phyloP scores from a whole-genome alignment of 2,797 vertebrate genomes.

The Sternotherus odoratus region DNA sequence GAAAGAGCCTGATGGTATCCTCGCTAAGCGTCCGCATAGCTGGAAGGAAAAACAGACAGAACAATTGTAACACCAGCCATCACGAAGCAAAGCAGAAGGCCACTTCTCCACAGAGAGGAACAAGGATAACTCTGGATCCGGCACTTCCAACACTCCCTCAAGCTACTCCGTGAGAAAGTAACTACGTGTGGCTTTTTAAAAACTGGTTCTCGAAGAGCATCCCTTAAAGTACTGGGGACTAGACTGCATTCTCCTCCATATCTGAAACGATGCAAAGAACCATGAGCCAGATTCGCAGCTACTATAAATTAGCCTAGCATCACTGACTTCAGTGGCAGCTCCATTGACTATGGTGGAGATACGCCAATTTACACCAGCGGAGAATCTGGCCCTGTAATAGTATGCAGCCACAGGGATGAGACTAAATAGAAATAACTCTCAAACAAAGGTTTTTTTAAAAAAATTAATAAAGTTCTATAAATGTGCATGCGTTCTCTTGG shows the following conservation, averaged over 20 bases:
- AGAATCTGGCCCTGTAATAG: not conserved
- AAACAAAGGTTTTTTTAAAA: no score
- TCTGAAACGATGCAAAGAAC: not conserved
- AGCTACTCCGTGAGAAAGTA: not conserved
- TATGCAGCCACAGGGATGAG: not conserved
- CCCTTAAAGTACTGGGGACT: not conserved
- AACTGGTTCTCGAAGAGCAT: not conserved
- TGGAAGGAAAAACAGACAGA: constrained; percentile 65
- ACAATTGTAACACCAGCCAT: not conserved
- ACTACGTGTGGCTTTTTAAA: not conserved
- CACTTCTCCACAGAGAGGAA: not conserved
- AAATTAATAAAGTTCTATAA: not conserved
- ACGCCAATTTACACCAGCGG: not conserved
- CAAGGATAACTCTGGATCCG: constrained; percentile 26
- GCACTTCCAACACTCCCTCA: constrained; percentile 1
- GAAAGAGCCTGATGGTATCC: constrained; percentile 95
- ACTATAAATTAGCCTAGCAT: not conserved
- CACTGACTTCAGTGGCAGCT: not conserved
- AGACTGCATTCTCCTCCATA: not conserved
- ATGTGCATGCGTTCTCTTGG: not conserved
- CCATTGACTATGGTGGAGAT: not conserved
- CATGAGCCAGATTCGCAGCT: not conserved
- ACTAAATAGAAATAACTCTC: not conserved
- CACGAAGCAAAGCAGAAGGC: constrained; percentile 31
- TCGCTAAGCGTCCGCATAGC: constrained; percentile 95